Evolutionary conservation across 2,797 vertebrate genomes (phyloP).

Genomic region (Serranus cabrilla): DNA sequence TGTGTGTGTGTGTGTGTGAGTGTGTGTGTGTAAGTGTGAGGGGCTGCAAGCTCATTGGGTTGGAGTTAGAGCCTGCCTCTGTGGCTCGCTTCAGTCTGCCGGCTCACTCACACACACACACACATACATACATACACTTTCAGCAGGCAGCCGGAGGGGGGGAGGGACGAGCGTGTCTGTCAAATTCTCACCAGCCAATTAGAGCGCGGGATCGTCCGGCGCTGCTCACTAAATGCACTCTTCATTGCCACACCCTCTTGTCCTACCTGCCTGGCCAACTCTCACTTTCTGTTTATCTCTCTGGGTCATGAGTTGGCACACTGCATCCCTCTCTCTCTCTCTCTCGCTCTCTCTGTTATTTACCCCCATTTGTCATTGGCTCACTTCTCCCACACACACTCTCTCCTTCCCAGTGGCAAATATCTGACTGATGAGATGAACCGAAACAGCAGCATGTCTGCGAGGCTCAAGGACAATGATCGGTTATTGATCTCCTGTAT

Average conservation of each 20-base stretch:
- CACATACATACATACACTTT: constrained; percentile 63
- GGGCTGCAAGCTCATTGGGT: constrained; percentile 84
- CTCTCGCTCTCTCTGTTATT: constrained; percentile 35
- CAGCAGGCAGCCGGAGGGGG: constrained; percentile 59
- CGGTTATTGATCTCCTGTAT: constrained; percentile 64
- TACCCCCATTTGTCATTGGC: constrained; percentile 69
- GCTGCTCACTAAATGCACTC: constrained; percentile 41
- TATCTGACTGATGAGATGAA: constrained; percentile 70
- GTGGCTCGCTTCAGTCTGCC: constrained; percentile 75
- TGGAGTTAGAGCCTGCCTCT: constrained; percentile 84
- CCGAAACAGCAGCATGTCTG: constrained; percentile 58
- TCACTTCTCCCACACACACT: constrained; percentile 29
- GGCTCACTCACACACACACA: constrained; percentile 59
- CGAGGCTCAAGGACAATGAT: constrained; percentile 65
- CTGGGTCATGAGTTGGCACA: constrained; percentile 56
- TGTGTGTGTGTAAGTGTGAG: constrained; percentile 50
- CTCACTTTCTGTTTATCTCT: constrained; percentile 63
- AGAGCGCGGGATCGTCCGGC: constrained; percentile 39
- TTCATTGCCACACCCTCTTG: constrained; percentile 53
- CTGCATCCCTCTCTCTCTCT: not conserved
- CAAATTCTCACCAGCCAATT: constrained; percentile 80
- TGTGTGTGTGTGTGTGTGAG: constrained; percentile 35
- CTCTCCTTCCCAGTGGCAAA: constrained; percentile 73
- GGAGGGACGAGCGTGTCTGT: constrained; percentile 72
- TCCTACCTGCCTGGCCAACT: constrained; percentile 60